Evolutionary conservation across 2,113 vertebrate species (phyloP).

Genomic region (Tapirus terrestris): DNA sequence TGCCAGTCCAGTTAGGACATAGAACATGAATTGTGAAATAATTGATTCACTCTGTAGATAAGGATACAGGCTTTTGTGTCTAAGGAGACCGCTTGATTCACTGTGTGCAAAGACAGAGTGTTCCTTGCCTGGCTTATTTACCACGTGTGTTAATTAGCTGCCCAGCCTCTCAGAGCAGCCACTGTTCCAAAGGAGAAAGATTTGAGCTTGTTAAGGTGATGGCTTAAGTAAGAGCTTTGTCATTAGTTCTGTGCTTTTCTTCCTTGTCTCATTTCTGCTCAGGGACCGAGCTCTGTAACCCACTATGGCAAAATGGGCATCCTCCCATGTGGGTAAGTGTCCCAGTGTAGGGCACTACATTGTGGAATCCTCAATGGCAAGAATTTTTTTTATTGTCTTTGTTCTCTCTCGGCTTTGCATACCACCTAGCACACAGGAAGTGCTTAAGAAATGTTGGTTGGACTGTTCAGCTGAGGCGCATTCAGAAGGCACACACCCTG

Average conservation of each 20-base stretch:
- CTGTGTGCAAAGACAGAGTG: not conserved
- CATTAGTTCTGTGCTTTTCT: not conserved
- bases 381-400: not conserved
- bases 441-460: not conserved
- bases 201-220: not conserved
- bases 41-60: not conserved
- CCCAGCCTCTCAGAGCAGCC: not conserved
- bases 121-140: constrained; percentile 49
- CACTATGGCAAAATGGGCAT: not conserved
- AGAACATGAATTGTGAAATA: not conserved
- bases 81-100: not conserved
- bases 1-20: not conserved
- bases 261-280: not conserved
- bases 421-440: not conserved
- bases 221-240: not conserved
- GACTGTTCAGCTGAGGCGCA: not conserved
- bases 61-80: not conserved
- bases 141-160: constrained; percentile 40
- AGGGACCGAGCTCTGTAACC: not conserved
- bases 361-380: not conserved
- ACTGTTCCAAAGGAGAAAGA: not conserved
- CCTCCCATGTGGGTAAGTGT: not conserved
- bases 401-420: not conserved
- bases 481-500: not conserved
- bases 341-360: not conserved